Percentiles rank a stretch among this genome's conserved stretches.
Evolutionary conservation across 2,113 vertebrate genomes (phyloP).

Genomic region (Microcebus griseorufus): DNA sequence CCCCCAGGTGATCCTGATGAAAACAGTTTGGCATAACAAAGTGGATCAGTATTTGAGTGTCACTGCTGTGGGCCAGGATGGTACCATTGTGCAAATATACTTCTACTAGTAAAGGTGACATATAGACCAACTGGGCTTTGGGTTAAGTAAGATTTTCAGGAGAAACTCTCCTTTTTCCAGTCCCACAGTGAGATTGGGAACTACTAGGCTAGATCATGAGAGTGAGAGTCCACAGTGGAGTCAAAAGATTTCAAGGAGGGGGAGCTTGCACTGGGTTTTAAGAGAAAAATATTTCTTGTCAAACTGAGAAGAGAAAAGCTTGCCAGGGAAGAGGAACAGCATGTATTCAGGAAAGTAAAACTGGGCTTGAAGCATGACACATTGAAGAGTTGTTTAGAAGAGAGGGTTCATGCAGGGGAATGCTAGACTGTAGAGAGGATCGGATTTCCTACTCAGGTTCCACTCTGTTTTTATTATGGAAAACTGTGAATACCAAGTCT

Average conservation of each 20-base stretch:
- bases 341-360: background rate
- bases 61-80: background rate
- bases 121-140: background rate
- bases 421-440: background rate
- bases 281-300: background rate
- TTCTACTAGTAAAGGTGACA: background rate
- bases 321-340: background rate
- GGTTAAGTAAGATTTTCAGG: background rate
- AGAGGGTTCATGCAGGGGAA: background rate
- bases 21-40: background rate
- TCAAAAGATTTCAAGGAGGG: background rate
- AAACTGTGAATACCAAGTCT: conserved; percentile 23
- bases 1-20: background rate
- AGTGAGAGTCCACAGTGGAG: background rate
- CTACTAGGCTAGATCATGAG: background rate
- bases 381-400: background rate
- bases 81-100: background rate
- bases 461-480: background rate
- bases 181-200: background rate
- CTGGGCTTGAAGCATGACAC: background rate
- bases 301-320: background rate
- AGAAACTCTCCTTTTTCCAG: background rate
- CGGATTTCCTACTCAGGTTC: background rate
- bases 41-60: background rate
- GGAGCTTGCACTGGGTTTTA: background rate